Conservation (phyloP, 92 coral and sea anemone species). For the Metridium senile region DNA sequence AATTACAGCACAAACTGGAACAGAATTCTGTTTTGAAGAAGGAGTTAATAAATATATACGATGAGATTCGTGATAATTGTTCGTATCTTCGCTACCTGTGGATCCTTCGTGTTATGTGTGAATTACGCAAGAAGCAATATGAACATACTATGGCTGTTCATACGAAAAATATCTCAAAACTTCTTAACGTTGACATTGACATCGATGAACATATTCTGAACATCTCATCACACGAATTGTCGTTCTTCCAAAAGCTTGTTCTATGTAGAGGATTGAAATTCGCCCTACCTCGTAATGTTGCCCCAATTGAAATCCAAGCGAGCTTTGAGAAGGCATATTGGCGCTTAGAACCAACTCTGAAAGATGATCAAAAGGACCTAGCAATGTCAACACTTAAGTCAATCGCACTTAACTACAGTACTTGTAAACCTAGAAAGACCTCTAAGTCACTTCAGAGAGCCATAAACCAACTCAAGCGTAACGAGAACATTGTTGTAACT, state of each 20-base stretch:
- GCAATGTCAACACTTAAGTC: neutral
- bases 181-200: neutral
- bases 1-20: conserved; percentile 1
- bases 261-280: conserved; percentile 5
- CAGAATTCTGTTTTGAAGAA: neutral
- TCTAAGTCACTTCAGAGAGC: conserved; percentile 1
- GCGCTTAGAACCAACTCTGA: neutral
- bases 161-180: conserved; percentile 10
- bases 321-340: conserved; percentile 8
- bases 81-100: conserved; percentile 4
- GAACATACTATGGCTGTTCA: neutral
- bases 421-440: neutral
- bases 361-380: neutral
- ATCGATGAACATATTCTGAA: neutral
- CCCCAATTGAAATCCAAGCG: conserved; percentile 1
- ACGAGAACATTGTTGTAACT: conserved; percentile 5
- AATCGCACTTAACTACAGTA: conserved; percentile 4
- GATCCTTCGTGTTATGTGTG: conserved; percentile 15
- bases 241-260: conserved; percentile 5
- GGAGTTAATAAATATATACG: neutral
- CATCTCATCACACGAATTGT: neutral
- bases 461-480: conserved; percentile 16
- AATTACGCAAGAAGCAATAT: conserved; percentile 6
- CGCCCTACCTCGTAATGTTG: neutral
- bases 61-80: conserved; percentile 9